Conservation (phyloP, 2,888 invertebrate genomes). For the Aradus depressus region DNA sequence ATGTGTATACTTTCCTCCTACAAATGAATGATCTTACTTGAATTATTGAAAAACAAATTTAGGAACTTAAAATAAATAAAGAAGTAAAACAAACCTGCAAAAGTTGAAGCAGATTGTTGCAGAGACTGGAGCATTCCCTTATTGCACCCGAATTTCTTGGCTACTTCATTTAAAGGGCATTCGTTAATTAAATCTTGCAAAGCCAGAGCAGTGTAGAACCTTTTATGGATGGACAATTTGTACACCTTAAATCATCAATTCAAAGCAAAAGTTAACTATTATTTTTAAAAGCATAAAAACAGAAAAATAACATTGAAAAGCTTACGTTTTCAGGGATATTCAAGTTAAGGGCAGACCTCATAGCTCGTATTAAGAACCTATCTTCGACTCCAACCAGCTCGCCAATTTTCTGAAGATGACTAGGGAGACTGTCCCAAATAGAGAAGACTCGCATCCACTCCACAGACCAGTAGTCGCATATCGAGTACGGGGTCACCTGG, state of each 20-base stretch:
- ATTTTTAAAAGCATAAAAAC: slow-evolving; percentile 2
- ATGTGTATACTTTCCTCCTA: too few species aligned
- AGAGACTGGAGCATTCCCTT: slow-evolving; percentile 86
- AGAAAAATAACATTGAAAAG: background rate
- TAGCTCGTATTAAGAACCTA: slow-evolving; percentile 66
- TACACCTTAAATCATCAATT: slow-evolving; percentile 19
- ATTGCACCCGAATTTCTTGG: slow-evolving; percentile 72
- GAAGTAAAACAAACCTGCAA: too few species aligned
- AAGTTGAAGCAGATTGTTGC: slow-evolving; percentile 89
- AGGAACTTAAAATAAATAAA: too few species aligned
- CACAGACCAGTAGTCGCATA: slow-evolving; percentile 65
- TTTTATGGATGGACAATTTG: slow-evolving; percentile 38
- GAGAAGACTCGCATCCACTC: slow-evolving; percentile 73
- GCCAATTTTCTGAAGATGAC: slow-evolving; percentile 74
- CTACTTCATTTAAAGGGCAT: slow-evolving; percentile 64
- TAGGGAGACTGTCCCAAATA: slow-evolving; percentile 68
- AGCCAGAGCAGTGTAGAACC: slow-evolving; percentile 83
- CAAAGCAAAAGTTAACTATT: background rate
- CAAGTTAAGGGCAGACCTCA: slow-evolving; percentile 52
- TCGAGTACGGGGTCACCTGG: slow-evolving; percentile 74
- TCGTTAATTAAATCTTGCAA: slow-evolving; percentile 90
- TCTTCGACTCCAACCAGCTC: slow-evolving; percentile 81
- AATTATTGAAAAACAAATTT: too few species aligned
- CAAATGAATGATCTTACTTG: too few species aligned
- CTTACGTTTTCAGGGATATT: slow-evolving; percentile 46